phyloP scores from a whole-genome alignment of 2,888 invertebrate species.

The Baronia brevicornis region DNA sequence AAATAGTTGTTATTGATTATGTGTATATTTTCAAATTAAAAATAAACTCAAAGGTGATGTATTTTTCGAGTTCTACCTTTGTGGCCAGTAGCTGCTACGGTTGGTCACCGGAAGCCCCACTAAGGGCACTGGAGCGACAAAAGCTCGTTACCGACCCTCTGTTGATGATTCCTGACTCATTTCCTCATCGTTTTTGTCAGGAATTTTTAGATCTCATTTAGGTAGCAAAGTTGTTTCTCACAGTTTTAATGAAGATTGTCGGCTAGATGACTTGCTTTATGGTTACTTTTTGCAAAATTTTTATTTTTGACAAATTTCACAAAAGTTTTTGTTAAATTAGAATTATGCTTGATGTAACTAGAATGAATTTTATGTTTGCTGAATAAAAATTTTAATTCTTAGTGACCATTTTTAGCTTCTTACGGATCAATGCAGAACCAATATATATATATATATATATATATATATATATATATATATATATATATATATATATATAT shows the following conservation, averaged over 20 bases:
- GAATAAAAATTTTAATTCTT: no score
- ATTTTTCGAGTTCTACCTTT: constrained; percentile 23
- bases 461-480: no score
- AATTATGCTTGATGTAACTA: no score
- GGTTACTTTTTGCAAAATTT: constrained; percentile 25
- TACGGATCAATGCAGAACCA: no score
- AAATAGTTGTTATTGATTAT: constrained; percentile 13
- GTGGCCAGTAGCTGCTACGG: constrained; percentile 18
- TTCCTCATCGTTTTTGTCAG: constrained; percentile 48
- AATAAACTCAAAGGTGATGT: constrained; percentile 41
- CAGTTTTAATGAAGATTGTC: constrained; percentile 25
- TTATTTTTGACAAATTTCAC: no score
- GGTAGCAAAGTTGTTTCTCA: constrained; percentile 44
- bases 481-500: no score
- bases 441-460: no score
- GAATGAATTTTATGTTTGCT: no score
- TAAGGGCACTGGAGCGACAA: constrained; percentile 50
- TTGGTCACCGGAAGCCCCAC: constrained; percentile 49
- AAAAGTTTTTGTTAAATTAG: constrained; percentile 16
- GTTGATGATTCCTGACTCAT: constrained; percentile 53
- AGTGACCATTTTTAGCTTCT: no score
- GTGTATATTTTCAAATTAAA: constrained; percentile 11
- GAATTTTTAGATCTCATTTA: constrained; percentile 40
- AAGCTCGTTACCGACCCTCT: constrained; percentile 48
- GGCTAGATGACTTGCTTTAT: constrained; percentile 26